phyloP scores from a whole-genome alignment of 2,888 invertebrate species.

The Yponomeuta evonymella region DNA sequence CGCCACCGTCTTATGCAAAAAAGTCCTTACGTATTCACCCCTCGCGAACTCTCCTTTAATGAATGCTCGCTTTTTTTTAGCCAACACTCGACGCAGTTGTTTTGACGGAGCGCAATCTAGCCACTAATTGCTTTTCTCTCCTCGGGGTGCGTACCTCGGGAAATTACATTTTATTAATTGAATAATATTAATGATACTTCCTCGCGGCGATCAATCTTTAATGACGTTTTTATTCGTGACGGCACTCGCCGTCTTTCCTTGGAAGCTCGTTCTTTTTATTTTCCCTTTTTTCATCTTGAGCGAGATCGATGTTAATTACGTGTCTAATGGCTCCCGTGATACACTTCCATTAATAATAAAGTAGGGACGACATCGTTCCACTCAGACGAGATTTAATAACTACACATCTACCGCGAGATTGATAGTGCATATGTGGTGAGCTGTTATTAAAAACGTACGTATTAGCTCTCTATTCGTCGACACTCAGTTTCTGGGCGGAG shows the following conservation, averaged over 20 bases:
- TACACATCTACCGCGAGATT: constrained; percentile 57
- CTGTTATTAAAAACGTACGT: constrained; percentile 51
- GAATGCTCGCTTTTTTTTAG: constrained; percentile 68
- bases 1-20: constrained; percentile 73
- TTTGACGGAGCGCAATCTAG: constrained; percentile 76
- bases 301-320: constrained; percentile 70
- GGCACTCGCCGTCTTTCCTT: constrained; percentile 39
- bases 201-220: constrained; percentile 71
- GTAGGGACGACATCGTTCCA: constrained; percentile 58
- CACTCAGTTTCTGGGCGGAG: neutral
- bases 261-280: constrained; percentile 43
- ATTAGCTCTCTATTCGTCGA: neutral
- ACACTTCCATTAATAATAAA: constrained; percentile 73
- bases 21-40: constrained; percentile 75
- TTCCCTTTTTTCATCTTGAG: constrained; percentile 29
- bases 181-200: constrained; percentile 76
- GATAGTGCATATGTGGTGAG: constrained; percentile 62
- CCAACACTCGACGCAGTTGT: constrained; percentile 64
- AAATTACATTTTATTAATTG: constrained; percentile 76
- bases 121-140: constrained; percentile 76
- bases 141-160: constrained; percentile 66
- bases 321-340: constrained; percentile 75
- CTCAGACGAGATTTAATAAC: constrained; percentile 69
- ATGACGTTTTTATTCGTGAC: constrained; percentile 70
- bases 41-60: constrained; percentile 72